Base-by-base conservation (phyloP, 2,797 vertebrate genomes). In the Yasuhikotakia modesta region DNA sequence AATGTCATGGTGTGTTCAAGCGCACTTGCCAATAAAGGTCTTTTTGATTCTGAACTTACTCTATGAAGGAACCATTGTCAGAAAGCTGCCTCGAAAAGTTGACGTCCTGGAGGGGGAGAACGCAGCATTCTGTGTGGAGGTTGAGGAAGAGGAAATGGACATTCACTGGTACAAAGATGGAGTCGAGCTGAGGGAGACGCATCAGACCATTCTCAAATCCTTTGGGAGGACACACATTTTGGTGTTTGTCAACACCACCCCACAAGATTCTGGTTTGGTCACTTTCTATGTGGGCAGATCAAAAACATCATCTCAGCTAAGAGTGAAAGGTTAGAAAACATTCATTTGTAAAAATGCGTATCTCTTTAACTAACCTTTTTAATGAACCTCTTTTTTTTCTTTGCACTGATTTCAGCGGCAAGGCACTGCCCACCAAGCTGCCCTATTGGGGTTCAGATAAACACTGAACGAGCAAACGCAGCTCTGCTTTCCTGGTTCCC, bases 21-120 rank as follows among this genome's bases (percentile, higher is more conserved):
- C 35, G 8, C 35, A 39, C 35, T 39, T 39, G 8, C 5, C 39
- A 43, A 43, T 43, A 43, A 43, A 43, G 10, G 8, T 2, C 39
- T 43, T 43, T 43, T 43, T 43, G 8, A 43, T 43, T 14, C 8
- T 63, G 66, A 69, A 35, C 32, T 21, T 35, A 3, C 17, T 79
- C 24, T 78, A 21, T 24, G 7, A 70, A 85, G 98, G 98, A 22
- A 92, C 94, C 78, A 99, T 99, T 24, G 81, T 92, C 21, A 95
- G 96, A 85, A 95, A 97, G 76, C 90, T 99, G 82, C 98, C 98
- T 0, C 92, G 97, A 84, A 99, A 98, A 79, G 92, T 99, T 32
- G 97, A 99, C 0, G 96, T 99, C 52, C 90, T 97, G 55, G 97
- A 99, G 80, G 96, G 97, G 0, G 98, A 99, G 91, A 99, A 99